phyloP scores from a whole-genome alignment of 2,888 invertebrate genomes.

The Frankliniella intonsa region DNA sequence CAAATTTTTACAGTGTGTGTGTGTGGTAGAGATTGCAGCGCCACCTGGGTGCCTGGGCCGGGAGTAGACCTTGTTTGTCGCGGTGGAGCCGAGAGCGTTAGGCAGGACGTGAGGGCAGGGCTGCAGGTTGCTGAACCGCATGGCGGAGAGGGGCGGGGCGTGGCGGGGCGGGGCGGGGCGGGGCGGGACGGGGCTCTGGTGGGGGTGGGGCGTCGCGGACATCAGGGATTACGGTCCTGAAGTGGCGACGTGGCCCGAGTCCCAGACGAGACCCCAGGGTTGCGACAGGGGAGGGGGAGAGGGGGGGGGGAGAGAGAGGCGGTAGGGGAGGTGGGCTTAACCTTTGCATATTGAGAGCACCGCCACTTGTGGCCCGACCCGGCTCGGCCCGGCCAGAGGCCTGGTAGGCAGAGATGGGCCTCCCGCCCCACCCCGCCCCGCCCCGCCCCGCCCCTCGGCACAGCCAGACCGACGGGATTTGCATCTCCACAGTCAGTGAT shows the following conservation, averaged over 20 bases:
- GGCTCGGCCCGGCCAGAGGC: background rate
- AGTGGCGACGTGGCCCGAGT: background rate
- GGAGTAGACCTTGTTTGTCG: too few species aligned
- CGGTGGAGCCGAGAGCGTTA: too few species aligned
- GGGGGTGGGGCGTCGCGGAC: background rate
- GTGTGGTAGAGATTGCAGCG: too few species aligned
- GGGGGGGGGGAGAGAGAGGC: background rate
- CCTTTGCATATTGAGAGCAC: conserved; percentile 23
- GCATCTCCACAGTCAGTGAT: too few species aligned
- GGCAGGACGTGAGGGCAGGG: background rate
- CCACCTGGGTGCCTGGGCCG: too few species aligned
- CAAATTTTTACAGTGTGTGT: too few species aligned
- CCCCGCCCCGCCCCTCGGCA: background rate
- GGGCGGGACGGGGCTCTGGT: background rate
- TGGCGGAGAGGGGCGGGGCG: background rate
- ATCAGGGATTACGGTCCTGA: conserved; percentile 12
- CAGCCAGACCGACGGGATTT: too few species aligned
- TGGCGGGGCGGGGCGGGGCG: background rate
- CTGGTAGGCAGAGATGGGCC: background rate
- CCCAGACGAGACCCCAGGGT: background rate
- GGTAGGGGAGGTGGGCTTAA: background rate
- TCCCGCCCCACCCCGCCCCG: background rate
- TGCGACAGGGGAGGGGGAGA: background rate
- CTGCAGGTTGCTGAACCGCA: background rate
- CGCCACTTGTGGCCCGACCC: background rate